Evolutionary conservation across 2,113 vertebrate species (phyloP), one percentile per base, ranked within the genome.

Genomic region (Pycnonotus jocosus): DNA sequence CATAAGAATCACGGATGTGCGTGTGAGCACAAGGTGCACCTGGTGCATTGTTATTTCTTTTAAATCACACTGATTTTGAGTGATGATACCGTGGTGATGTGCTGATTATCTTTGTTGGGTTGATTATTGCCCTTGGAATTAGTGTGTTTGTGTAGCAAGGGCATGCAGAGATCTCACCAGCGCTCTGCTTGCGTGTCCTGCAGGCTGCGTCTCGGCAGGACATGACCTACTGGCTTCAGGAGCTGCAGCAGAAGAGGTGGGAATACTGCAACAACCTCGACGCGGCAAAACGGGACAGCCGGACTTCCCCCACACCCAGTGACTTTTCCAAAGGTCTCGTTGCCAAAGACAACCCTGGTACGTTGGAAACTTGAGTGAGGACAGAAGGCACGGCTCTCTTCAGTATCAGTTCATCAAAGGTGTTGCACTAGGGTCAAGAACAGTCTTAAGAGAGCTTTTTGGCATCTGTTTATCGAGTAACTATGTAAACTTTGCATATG

Each of bases 201-300:
- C 62, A 99, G 99, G 99, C 99, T 18, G 98, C 99, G 2, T 99
- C 96, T 40, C 98, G 96, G 35, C 99, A 99, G 95, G 98, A 98
- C 93, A 99, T 99, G 99, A 98, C 98, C 7, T 99, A 98, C 95
- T 99, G 99, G 99, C 97, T 99, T 9, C 99, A 99, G 94, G 98
- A 99, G 90, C 97, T 99, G 44, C 99, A 99, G 86, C 99, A 99
- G 98, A 99, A 99, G 83, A 98, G 99, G 30, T 99, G 99, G 99
- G 99, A 99, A 48, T 99, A 99, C 83, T 99, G 99, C 93, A 99
- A 98, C 93, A 98, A 97, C 18, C 96, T 98, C 0, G 98, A 98
- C 1, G 95, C 95, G 3, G 98, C 98, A 2, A 98, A 98, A 60
- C 97, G 98, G 91, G 98, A 98, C 97, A 98, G 98, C 96, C 95